A percentile compares a stretch with the other conserved stretches of the same genome.
Evolutionary conservation across 2,113 vertebrate genomes (phyloP).

Genomic region (Sinocyclocheilus grahami): DNA sequence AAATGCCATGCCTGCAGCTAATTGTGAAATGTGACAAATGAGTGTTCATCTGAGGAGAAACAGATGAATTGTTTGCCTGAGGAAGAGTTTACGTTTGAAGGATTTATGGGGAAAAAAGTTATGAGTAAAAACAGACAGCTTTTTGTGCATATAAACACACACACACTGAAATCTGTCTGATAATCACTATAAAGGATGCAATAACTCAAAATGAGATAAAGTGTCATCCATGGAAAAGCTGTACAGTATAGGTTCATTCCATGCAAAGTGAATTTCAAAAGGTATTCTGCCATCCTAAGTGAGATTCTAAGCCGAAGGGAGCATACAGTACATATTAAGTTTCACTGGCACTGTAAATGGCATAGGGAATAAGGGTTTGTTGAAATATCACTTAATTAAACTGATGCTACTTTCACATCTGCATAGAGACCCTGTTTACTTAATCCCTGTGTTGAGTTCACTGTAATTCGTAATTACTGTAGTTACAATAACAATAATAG

Average conservation of each 20-base stretch:
- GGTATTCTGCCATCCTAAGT: not conserved
- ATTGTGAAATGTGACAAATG: conserved; percentile 50
- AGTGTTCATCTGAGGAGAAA: conserved; percentile 32
- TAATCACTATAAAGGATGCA: not conserved
- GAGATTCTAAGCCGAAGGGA: not conserved
- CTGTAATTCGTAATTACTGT: not conserved
- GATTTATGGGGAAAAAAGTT: conserved; percentile 5
- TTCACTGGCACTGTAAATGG: not conserved
- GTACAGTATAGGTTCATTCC: not conserved
- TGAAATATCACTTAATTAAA: not conserved
- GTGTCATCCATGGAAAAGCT: not conserved
- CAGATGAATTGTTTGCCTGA: conserved; percentile 49
- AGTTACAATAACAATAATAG: not conserved
- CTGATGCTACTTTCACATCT: not conserved
- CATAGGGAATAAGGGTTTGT: not conserved
- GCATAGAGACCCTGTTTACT: not conserved
- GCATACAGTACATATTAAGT: not conserved
- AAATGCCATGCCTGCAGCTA: conserved; percentile 47
- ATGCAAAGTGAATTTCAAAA: not conserved
- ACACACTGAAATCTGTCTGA: not conserved
- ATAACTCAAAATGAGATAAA: not conserved
- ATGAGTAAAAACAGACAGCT: conserved; percentile 3
- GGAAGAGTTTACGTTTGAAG: conserved; percentile 24
- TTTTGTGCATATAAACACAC: not conserved
- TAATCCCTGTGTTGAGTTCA: not conserved